These are phyloP conservation scores for Smithornis capensis DNA, from an alignment of 2,113 vertebrate genomes.

Conservation along the genomic window DNA sequence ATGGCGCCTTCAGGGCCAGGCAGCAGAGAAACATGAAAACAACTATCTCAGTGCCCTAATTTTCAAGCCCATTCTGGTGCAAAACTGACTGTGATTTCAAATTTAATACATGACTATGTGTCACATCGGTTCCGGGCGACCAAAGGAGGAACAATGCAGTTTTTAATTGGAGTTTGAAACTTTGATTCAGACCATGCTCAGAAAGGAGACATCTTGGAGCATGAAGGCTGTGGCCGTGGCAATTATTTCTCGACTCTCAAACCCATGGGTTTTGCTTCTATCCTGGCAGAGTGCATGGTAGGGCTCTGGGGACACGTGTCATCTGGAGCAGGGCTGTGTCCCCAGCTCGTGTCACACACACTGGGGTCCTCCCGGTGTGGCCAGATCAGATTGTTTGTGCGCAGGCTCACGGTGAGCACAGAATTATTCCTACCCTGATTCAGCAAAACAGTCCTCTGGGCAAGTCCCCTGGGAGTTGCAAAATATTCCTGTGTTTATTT, in stretches of 20 bases:
- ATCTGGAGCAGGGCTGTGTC: not conserved
- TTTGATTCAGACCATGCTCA: not conserved
- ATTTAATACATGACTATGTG: not conserved
- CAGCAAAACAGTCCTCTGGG: not conserved
- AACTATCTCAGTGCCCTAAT: no score
- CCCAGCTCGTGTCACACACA: accelerated
- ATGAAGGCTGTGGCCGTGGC: accelerated
- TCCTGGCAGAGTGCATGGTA: accelerated
- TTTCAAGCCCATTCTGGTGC: not conserved
- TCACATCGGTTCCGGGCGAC: not conserved
- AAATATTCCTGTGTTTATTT: constrained; percentile 52
- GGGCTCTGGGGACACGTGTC: not conserved
- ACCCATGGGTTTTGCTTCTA: not conserved
- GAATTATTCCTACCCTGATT: not conserved
- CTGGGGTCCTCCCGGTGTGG: not conserved
- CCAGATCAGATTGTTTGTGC: not conserved
- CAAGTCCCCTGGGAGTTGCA: not conserved
- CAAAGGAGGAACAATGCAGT: not conserved
- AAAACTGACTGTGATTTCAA: not conserved
- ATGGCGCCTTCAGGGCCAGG: not conserved
- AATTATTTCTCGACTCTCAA: accelerated
- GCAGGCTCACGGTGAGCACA: not conserved
- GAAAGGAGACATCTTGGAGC: not conserved
- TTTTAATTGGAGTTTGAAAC: not conserved
- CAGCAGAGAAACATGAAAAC: accelerated